Evolutionary conservation across 2,113 vertebrate species (phyloP).

Genomic region (Polyodon spathula): DNA sequence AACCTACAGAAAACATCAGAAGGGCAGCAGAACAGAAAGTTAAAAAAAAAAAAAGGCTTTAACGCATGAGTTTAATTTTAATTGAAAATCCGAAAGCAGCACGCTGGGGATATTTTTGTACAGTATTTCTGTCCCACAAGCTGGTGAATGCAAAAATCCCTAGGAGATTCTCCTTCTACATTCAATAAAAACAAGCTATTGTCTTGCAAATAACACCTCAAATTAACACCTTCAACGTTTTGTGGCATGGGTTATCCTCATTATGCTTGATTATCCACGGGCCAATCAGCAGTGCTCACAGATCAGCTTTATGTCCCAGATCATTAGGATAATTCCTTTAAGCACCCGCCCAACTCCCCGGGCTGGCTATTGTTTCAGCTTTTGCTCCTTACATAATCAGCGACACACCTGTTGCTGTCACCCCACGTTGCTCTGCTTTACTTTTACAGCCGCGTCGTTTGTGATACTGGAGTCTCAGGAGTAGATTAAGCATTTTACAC

Average conservation of each 20-base stretch:
- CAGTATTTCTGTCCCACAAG: not conserved
- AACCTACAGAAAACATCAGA: too few relatives aligned
- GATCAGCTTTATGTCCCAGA: constrained; percentile 30
- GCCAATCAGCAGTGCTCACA: constrained; percentile 28
- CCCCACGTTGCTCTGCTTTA: constrained; percentile 26
- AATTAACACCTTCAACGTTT: constrained; percentile 33
- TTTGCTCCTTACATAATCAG: constrained; percentile 19
- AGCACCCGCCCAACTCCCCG: constrained; percentile 30
- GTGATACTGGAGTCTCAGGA: constrained; percentile 16
- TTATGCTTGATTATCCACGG: constrained; percentile 31
- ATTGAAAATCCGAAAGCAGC: too few relatives aligned
- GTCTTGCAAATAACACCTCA: constrained; percentile 38
- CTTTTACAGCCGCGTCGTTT: constrained; percentile 32
- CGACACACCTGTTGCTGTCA: constrained; percentile 43
- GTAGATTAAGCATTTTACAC: constrained; percentile 18
- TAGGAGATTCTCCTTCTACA: constrained; percentile 25
- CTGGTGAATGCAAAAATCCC: constrained; percentile 17
- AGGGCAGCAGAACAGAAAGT: too few relatives aligned
- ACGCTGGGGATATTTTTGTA: too few relatives aligned
- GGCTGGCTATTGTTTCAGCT: constrained; percentile 30
- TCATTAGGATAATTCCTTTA: constrained; percentile 40
- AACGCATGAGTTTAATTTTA: too few relatives aligned
- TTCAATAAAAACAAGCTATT: constrained; percentile 39
- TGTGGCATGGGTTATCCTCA: constrained; percentile 24
- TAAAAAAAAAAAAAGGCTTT: too few relatives aligned